Base-by-base conservation (phyloP, 37 sponge, comb jelly and placozoan species). In the Axinella damicornis region DNA sequence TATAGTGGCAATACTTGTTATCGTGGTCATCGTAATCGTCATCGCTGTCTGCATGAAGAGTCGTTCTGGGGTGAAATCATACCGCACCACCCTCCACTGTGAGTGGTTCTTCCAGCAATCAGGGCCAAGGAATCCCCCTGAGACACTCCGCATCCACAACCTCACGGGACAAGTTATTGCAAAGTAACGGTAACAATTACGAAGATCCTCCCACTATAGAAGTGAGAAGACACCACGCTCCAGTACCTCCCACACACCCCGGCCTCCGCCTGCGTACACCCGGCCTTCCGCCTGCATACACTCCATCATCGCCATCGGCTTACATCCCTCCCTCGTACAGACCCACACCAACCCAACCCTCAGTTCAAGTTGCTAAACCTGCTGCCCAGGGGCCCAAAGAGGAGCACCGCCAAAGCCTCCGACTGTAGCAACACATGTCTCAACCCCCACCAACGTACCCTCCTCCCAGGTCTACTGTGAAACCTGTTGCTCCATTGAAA, bases 21-120 rank as follows among this genome's bases (percentile, higher is more conserved):
- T 73, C 37, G 33, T 83, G 6, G 53, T 62, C 1, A 30, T 72
- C 17, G 17, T 83, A 6, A 57, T 82, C 33, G 62, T 57, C 24
- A 61, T 82, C 31, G 63, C 28, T 28, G 24, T 80, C 27, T 6
- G 68, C 9, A 1, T 57, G 25, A 25, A 41, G 12, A 21, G 53
- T 37, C 6, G 1, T 5, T 9, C 46, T 46, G 46, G 46, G 9
- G 46, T 4, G 46, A 46, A 46, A 46, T 12, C 6, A 12, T 46
- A 46, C 46, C 46, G 9, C 46, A 46, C 46, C 46, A 46, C 46
- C 46, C n/a, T n/a, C n/a, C n/a, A 12, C 46, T 46, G 4, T 9
- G 9, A 46, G 46, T 9, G 9, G 9, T 46, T 46, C 46, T 9
- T 46, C 46, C 46, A 46, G 9, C 6, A 46, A 46, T n/a, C n/a